Evolutionary conservation across 2,113 vertebrate species (phyloP).

Genomic region (Callionymus lyra): DNA sequence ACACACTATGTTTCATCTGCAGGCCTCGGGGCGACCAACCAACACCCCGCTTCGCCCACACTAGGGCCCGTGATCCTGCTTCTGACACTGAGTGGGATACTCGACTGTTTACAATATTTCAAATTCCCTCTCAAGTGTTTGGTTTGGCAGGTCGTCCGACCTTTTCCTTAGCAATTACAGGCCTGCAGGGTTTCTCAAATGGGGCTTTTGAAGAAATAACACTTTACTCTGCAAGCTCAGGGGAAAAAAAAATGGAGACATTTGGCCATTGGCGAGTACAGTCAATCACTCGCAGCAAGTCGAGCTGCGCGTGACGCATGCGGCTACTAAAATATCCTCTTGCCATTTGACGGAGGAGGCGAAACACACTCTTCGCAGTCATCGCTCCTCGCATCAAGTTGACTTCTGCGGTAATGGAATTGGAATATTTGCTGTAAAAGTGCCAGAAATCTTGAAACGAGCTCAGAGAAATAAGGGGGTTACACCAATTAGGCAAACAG

Average conservation of each 20-base stretch:
- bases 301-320: constrained; percentile 54
- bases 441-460: background rate
- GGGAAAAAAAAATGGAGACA: constrained; percentile 47
- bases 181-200: constrained; percentile 66
- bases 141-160: constrained; percentile 59
- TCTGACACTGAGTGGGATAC: constrained; percentile 60
- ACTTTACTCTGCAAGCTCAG: constrained; percentile 53
- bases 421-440: constrained; percentile 15
- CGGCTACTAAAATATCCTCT: constrained; percentile 53
- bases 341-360: constrained; percentile 31
- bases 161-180: constrained; percentile 66
- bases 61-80: constrained; percentile 13
- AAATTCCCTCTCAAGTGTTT: constrained; percentile 69
- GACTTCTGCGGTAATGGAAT: constrained; percentile 8
- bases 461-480: background rate
- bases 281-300: constrained; percentile 52
- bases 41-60: constrained; percentile 7
- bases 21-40: background rate
- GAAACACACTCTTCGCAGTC: constrained; percentile 16
- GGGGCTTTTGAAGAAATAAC: constrained; percentile 70
- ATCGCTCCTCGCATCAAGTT: constrained; percentile 1
- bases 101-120: constrained; percentile 68
- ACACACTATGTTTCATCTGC: constrained; percentile 36
- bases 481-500: too few species aligned
- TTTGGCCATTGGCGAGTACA: constrained; percentile 48